Percentiles rank a stretch among this genome's conserved stretches.
phyloP scores from a whole-genome alignment of 2,113 vertebrate genomes.

The Carettochelys insculpta region DNA sequence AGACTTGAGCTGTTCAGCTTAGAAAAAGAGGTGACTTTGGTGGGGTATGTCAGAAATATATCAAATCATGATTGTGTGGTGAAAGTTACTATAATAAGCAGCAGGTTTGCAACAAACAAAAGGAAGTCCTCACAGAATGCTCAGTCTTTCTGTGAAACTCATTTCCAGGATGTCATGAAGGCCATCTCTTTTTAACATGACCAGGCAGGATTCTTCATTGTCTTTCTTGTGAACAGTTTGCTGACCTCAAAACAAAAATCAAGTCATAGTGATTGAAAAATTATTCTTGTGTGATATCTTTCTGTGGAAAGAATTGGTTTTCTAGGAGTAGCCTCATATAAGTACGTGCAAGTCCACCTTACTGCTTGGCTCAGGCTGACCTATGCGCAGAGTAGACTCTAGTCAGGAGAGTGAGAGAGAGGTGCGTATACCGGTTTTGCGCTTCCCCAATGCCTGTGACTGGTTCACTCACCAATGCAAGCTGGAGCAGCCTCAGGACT shows the following conservation, averaged over 20 bases:
- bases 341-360: background rate
- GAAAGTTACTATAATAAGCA: background rate
- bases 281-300: background rate
- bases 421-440: background rate
- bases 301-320: background rate
- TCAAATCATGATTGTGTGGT: background rate
- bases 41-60: background rate
- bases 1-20: background rate
- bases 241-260: background rate
- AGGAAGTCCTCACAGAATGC: background rate
- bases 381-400: background rate
- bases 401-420: too few species aligned
- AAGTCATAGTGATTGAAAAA: background rate
- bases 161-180: background rate
- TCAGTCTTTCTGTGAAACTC: background rate
- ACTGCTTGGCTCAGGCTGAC: conserved; percentile 2
- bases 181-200: background rate
- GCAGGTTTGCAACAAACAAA: background rate
- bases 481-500: background rate
- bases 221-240: background rate
- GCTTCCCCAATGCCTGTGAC: background rate
- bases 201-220: background rate
- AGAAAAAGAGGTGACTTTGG: background rate
- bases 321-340: background rate
- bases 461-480: background rate